Evolutionary conservation across 2,888 invertebrate genomes (phyloP).

Genomic region (Nymphalis polychloros): DNA sequence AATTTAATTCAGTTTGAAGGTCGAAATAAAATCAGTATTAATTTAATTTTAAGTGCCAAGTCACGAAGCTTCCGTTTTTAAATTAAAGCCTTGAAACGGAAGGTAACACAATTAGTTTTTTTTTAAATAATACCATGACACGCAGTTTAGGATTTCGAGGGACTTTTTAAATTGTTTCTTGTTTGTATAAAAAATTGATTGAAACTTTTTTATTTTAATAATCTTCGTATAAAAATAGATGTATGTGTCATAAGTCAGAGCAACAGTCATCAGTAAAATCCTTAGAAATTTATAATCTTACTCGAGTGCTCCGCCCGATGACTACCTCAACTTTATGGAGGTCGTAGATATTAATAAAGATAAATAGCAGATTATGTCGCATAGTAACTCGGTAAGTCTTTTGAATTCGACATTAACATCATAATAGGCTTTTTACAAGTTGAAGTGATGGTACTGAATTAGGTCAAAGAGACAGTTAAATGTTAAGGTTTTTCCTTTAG

Average conservation of each 20-base stretch:
- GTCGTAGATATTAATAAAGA: constrained; percentile 63
- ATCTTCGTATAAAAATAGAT: not conserved
- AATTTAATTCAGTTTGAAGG: constrained; percentile 62
- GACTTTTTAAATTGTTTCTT: constrained; percentile 11
- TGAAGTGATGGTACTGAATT: constrained; percentile 8
- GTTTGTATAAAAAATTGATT: constrained; percentile 3
- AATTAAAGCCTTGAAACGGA: constrained; percentile 60
- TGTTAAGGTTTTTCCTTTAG: not conserved
- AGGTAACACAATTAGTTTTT: constrained; percentile 42
- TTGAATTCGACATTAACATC: constrained; percentile 50
- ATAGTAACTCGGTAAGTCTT: constrained; percentile 49
- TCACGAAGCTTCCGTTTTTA: constrained; percentile 77
- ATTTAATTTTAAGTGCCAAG: constrained; percentile 74
- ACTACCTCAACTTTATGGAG: constrained; percentile 50
- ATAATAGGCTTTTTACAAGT: constrained; percentile 45
- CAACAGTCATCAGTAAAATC: constrained; percentile 7
- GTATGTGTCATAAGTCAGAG: not conserved
- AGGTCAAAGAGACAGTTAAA: constrained; percentile 46
- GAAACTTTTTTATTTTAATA: constrained; percentile 1
- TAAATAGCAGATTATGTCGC: constrained; percentile 57
- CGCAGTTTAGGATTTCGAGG: constrained; percentile 7
- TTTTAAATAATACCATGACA: constrained; percentile 10
- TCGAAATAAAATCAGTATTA: constrained; percentile 53
- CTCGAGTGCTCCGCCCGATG: constrained; percentile 44
- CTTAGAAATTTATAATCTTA: constrained; percentile 16